Evolutionary conservation across 2,888 invertebrate species (phyloP).

Genomic region (Ennomos fuscantarius): DNA sequence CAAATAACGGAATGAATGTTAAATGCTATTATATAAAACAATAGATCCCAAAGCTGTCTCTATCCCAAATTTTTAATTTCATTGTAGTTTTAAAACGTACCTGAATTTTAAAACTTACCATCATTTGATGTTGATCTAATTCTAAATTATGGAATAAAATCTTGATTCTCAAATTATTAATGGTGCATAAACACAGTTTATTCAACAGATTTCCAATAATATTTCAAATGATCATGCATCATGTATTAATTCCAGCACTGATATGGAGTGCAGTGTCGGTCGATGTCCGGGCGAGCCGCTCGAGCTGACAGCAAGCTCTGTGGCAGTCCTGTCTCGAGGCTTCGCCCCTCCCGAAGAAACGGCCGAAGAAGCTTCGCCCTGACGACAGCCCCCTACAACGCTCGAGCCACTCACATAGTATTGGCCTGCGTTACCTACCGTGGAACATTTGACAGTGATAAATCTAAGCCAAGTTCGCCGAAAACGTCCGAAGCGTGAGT

Average conservation of each 20-base stretch:
- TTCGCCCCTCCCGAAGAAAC: constrained; percentile 58
- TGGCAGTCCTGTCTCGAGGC: constrained; percentile 55
- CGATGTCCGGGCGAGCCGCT: constrained; percentile 66
- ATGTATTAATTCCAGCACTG: constrained; percentile 57
- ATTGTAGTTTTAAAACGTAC: no score
- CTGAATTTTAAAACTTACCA: no score
- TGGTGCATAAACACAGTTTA: no score
- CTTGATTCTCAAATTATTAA: no score
- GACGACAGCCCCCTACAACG: constrained; percentile 48
- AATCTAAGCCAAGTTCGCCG: not conserved
- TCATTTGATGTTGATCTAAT: no score
- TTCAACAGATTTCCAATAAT: no score
- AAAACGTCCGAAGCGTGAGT: constrained; percentile 7
- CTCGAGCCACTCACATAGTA: constrained; percentile 7
- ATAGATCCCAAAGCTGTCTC: not conserved
- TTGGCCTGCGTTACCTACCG: constrained; percentile 11
- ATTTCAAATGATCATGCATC: no score
- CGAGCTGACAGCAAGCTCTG: constrained; percentile 62
- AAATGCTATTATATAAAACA: no score
- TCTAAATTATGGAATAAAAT: no score
- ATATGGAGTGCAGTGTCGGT: constrained; percentile 82
- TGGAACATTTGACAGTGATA: constrained; percentile 3
- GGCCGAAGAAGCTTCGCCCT: constrained; percentile 79
- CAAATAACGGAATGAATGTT: no score
- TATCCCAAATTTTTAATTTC: not conserved